Base-by-base conservation (phyloP, 37 sponge, comb jelly and placozoan genomes). In the Theonella swinhoei region DNA sequence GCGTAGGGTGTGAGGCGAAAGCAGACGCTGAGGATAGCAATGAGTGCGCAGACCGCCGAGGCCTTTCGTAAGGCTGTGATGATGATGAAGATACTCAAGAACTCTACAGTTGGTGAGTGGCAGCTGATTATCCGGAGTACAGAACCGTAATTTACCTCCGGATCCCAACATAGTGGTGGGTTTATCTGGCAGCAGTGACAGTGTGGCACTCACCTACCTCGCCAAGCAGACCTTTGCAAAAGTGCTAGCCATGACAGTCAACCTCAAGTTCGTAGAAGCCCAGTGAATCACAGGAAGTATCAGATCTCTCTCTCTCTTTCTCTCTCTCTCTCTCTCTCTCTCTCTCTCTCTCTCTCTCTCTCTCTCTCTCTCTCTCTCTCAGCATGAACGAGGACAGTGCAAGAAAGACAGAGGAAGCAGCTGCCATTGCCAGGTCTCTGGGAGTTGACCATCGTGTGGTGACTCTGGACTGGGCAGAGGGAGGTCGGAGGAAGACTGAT, bases 181-280 rank as follows among this genome's bases (percentile, higher is more conserved):
- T 3, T 70, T 94, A 35, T 94, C 95, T 24, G 95, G 95, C 7
- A 91, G 95, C 3, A 30, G 83, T 60, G 95, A 94, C 76, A 94
- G 95, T 36, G 29, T 88, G 22, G 91, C 95, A 1, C 83, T 94
- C 22, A 47, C 80, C 14, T 66, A 67, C 41, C 70, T 88, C 32
- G 83, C 90, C 22, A 85, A 37, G 34, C 39, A 88, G 47, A 8
- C 72, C 37, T 92, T 92, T 42, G 26, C 74, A 23, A 61, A 67
- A 25, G 85, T 92, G 2, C 32, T 77, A 4, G 93, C 64, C 11
- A 65, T 88, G 35, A 88, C 89, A n/a, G 74, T 92, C 4, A 89
- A 92, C 70, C 89, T 88, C 80, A 77, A 63, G 93, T 92, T n/a
- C n/a, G n/a, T n/a, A n/a, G n/a, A n/a, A n/a, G n/a, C n/a, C n/a